These are phyloP conservation scores for Dorcus parallelipipedus DNA, from an alignment of 2,888 invertebrate genomes.

Conservation along the genomic window DNA sequence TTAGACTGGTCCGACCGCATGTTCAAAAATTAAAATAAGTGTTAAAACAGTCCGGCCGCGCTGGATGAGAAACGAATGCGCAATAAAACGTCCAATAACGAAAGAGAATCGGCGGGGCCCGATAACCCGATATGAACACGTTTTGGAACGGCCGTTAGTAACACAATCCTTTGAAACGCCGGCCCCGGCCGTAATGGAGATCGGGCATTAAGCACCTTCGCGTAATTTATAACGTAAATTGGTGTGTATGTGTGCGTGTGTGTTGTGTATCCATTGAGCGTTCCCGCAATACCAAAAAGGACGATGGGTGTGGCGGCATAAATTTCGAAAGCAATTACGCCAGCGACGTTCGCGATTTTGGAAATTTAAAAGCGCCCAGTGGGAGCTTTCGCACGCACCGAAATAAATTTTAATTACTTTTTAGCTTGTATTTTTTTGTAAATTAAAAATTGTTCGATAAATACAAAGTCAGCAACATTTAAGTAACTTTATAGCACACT, in stretches of 20 bases:
- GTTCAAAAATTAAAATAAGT: not conserved
- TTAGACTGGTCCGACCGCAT: too few relatives aligned
- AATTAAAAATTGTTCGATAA: too few relatives aligned
- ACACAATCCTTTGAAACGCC: conserved; percentile 3
- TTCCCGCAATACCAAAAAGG: conserved; percentile 24
- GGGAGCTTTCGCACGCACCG: too few relatives aligned
- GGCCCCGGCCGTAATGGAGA: conserved; percentile 20
- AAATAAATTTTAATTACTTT: too few relatives aligned
- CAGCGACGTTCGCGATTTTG: too few relatives aligned
- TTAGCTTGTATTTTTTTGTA: too few relatives aligned
- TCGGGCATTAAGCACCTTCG: conserved; percentile 22
- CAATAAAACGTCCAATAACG: conserved; percentile 11
- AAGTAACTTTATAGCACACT: too few relatives aligned
- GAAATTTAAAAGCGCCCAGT: too few relatives aligned
- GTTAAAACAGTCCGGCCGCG: not conserved
- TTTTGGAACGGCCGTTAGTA: conserved; percentile 4
- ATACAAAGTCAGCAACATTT: too few relatives aligned
- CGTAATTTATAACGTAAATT: conserved; percentile 25
- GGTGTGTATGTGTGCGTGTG: conserved; percentile 12
- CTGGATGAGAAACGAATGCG: not conserved
- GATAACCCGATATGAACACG: conserved; percentile 13
- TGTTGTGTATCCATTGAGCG: conserved; percentile 12
- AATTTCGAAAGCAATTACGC: conserved; percentile 35
- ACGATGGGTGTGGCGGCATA: conserved; percentile 31
- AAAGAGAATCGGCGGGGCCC: conserved; percentile 7